Base-by-base conservation (phyloP, 2,113 vertebrate species). In the Thamnophis sirtalis region DNA sequence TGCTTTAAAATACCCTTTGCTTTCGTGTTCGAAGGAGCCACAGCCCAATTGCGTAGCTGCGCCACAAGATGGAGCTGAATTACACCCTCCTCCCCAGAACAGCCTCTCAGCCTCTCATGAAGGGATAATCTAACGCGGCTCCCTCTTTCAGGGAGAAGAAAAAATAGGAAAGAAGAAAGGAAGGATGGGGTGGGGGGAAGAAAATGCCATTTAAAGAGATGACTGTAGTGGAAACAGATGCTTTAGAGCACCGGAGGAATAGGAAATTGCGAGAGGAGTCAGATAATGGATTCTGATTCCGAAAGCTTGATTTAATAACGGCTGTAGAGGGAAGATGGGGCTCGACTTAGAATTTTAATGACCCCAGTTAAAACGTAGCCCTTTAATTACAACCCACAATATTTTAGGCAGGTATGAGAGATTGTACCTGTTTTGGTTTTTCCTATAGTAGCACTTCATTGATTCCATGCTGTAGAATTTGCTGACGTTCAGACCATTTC, bases 51-150 rank as follows among this genome's bases (percentile, higher is more conserved):
- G 80, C 96, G 54, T 86, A 3, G 90, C 86, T 93, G 90, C 92
- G 60, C 97, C 97, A 97, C 96, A 95, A 97, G 97, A 95, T 97
- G 97, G 97, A 95, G 96, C 97, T 96, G 90, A 95, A 93, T 94
- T 94, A 95, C 92, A 2, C 0, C 0, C 26, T 93, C 96, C 91
- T 94, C 85, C 89, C 92, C 50, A 93, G 89, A 68, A 90, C 85
- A 73, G 9, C 10, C 91, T 94, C 93, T 87, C 91, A 93, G 49
- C 3, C 86, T 93, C 94, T 94, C 38, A 38, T 93, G 95, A 95
- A 89, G 90, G 93, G 92, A 50, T 92, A 93, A 92, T 94, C 92
- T 91, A 91, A 91, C 94, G 94, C 92, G 91, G 80, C 94, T 94
- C 80, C 93, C 60, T n/a, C 38, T 50, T 48, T 90, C 13, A 8